A percentile compares a stretch with the other conserved stretches of the same genome.
These are phyloP conservation scores for Lymantria monacha DNA, from an alignment of 2,888 invertebrate genomes.

Conservation along the genomic window DNA sequence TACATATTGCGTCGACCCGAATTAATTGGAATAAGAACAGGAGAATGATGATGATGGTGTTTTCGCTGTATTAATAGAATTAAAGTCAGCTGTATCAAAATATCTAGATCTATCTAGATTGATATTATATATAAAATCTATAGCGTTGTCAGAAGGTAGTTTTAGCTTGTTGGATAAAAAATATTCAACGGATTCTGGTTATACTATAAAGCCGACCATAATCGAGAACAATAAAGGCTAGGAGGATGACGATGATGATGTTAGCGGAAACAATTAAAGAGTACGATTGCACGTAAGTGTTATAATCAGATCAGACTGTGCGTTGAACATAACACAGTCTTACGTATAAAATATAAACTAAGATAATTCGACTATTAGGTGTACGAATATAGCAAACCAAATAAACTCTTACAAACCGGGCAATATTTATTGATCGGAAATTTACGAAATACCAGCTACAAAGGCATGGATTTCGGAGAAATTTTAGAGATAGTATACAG, in stretches of 20 bases:
- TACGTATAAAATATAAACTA: constrained; percentile 13
- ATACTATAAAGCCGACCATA: too few relatives aligned
- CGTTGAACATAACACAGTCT: constrained; percentile 8
- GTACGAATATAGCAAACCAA: constrained; percentile 12
- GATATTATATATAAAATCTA: too few relatives aligned
- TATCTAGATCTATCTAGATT: too few relatives aligned
- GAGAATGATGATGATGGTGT: too few relatives aligned
- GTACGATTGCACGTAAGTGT: constrained; percentile 6
- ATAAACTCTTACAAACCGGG: constrained; percentile 15
- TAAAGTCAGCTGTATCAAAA: too few relatives aligned
- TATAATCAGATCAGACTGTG: constrained; percentile 11
- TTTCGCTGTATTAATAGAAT: too few relatives aligned
- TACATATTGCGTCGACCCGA: too few relatives aligned
- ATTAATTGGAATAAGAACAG: too few relatives aligned
- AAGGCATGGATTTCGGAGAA: not conserved
- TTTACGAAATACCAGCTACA: constrained; percentile 5
- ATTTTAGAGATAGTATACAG: not conserved
- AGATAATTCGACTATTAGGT: constrained; percentile 8
- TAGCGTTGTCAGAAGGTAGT: too few relatives aligned
- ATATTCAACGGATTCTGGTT: too few relatives aligned
- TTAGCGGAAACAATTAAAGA: not conserved
- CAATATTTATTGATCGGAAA: constrained; percentile 8
- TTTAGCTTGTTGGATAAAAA: too few relatives aligned
- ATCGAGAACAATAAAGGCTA: too few relatives aligned
- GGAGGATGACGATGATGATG: not conserved